phyloP scores from a whole-genome alignment of 2,888 invertebrate species.

The Ceramica pisi region DNA sequence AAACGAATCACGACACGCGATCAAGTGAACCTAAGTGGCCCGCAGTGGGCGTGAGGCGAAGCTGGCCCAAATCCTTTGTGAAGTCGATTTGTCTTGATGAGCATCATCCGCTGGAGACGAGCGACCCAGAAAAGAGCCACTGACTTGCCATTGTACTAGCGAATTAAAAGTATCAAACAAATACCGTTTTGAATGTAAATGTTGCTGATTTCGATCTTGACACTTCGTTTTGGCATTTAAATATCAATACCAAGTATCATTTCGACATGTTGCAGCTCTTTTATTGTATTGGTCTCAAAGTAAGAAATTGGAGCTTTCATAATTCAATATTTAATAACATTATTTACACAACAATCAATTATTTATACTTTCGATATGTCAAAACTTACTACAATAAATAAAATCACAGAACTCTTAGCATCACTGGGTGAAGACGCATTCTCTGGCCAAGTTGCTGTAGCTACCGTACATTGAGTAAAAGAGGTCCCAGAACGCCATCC shows the following conservation, averaged over 20 bases:
- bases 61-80: constrained; percentile 79
- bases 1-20: constrained; percentile 58
- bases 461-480: constrained; percentile 82
- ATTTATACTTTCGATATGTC: neutral
- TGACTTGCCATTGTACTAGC: constrained; percentile 62
- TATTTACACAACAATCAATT: constrained; percentile 41
- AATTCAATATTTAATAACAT: constrained; percentile 22
- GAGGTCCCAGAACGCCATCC: constrained; percentile 87
- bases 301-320: neutral
- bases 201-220: constrained; percentile 26
- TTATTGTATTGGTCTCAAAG: constrained; percentile 8
- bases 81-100: constrained; percentile 73
- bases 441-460: constrained; percentile 74
- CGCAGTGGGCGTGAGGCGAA: constrained; percentile 72
- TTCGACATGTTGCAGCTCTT: constrained; percentile 13
- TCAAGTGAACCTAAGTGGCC: constrained; percentile 65
- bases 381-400: constrained; percentile 26
- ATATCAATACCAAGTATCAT: constrained; percentile 21
- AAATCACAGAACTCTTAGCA: constrained; percentile 40
- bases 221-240: constrained; percentile 34
- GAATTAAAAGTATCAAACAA: constrained; percentile 50
- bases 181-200: constrained; percentile 36
- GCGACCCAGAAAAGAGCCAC: constrained; percentile 71
- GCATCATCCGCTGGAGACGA: constrained; percentile 72
- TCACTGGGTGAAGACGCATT: constrained; percentile 67